Base-by-base conservation (phyloP, 2,888 invertebrate genomes). In the Falcaria lacertinaria region DNA sequence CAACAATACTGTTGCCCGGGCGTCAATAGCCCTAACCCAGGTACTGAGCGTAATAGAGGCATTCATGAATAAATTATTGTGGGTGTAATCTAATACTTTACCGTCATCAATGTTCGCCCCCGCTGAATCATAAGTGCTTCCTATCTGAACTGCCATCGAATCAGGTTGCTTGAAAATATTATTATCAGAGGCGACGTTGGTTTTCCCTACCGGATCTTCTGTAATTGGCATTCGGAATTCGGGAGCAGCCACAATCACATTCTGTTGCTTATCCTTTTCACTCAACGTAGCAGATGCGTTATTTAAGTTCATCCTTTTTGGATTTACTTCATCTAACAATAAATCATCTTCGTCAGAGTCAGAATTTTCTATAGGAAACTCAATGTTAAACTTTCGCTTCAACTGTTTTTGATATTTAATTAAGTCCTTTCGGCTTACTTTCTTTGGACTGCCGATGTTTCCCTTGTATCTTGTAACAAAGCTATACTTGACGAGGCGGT, bases 401-500 rank as follows among this genome's bases (percentile, higher is more conserved):
- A 87, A 54, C 15, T 57, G 60, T 33, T 66, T 73, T 40, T 80
- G 67, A 47, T 71, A 71, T 45, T 64, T 80, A 5, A 57, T 50
- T 17, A 82, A 37, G 14, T 73, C 69, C 5, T 56, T 54, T 50
- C 66, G 73, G n/a, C 46, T 70, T 1, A 82, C 41, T 57, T 75
- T 63, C 72, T 81, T 60, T 49, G 90, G 70, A 58, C 69, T 52
- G 43, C 60, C 15, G 77, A 91, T 78, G 1, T 54, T 53, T 1
- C 90, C 89, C 39, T 74, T 79, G 55, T 80, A 90, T 50, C 80
- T 76, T 2, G 79, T 54, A 33, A 90, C 50, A 51, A 91, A 91
- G 50, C 90, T 87, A 44, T 76, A 90, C 50, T 80, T 81, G 2
- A 64, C 60, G 17, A 91, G 66, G 28, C 91, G 78, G 11, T 74